phyloP scores from a whole-genome alignment of 2,888 invertebrate genomes.

The Callosobruchus maculatus region DNA sequence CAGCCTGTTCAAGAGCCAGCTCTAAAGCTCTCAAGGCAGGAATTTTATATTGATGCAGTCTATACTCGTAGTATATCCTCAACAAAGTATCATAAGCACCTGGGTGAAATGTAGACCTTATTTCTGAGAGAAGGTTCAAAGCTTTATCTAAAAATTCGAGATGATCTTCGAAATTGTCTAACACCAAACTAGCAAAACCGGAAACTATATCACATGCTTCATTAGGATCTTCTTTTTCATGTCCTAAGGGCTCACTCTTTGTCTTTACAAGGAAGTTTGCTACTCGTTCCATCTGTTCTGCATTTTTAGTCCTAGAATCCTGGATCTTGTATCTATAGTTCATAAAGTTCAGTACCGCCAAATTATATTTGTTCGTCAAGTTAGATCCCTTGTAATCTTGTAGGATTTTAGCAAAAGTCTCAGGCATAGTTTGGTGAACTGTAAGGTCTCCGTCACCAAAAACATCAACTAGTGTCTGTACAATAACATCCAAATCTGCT shows the following conservation, averaged over 20 bases:
- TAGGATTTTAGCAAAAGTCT: constrained; percentile 17
- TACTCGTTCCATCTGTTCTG: constrained; percentile 30
- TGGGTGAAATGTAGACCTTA: constrained; percentile 10
- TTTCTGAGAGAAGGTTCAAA: constrained; percentile 18
- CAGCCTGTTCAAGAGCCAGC: constrained; percentile 27
- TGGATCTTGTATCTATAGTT: constrained; percentile 25
- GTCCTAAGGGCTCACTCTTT: neutral
- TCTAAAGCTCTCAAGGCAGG: constrained; percentile 28
- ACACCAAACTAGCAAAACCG: constrained; percentile 30
- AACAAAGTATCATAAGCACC: constrained; percentile 17
- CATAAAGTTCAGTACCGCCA: constrained; percentile 29
- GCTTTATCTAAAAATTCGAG: constrained; percentile 28
- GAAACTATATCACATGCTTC: constrained; percentile 38
- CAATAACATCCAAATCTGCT: constrained; percentile 22
- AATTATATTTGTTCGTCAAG: constrained; percentile 17
- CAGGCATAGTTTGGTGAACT: constrained; percentile 22
- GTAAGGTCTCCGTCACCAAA: constrained; percentile 27
- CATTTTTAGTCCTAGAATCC: constrained; percentile 27
- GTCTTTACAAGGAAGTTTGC: constrained; percentile 1
- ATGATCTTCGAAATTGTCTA: constrained; percentile 23
- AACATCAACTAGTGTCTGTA: constrained; percentile 24
- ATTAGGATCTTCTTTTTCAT: constrained; percentile 23
- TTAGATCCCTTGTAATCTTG: constrained; percentile 20
- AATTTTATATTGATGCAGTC: constrained; percentile 29
- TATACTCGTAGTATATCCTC: constrained; percentile 32